These are phyloP conservation scores for Hippoglossus stenolepis DNA, from an alignment of 2,113 vertebrate species.

Conservation along the genomic window DNA sequence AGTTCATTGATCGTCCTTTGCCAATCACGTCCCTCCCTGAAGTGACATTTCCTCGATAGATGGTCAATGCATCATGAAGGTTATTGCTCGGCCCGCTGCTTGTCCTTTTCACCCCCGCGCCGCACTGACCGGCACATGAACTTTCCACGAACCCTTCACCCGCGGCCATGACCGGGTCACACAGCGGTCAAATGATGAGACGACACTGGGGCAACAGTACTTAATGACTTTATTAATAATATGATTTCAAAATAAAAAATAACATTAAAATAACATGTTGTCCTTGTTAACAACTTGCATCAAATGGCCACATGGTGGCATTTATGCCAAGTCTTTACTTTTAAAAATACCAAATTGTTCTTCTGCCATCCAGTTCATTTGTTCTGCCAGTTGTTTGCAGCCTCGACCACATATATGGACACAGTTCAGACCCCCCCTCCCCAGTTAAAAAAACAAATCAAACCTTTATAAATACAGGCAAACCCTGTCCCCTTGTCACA, in stretches of 20 bases:
- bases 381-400: slow-evolving; percentile 61
- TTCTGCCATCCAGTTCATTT: slow-evolving; percentile 75
- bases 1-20: slow-evolving; percentile 55
- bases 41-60: slow-evolving; percentile 43
- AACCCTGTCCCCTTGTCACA: slow-evolving; percentile 72
- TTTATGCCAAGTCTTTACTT: slow-evolving; percentile 78
- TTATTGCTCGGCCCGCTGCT: slow-evolving; percentile 23
- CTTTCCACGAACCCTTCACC: slow-evolving; percentile 47
- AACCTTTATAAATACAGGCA: slow-evolving; percentile 79
- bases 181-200: slow-evolving; percentile 45
- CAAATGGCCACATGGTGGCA: slow-evolving; percentile 86
- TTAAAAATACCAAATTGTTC: slow-evolving; percentile 80
- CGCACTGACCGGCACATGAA: slow-evolving; percentile 57
- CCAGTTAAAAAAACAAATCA: slow-evolving; percentile 26
- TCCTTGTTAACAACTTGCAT: slow-evolving; percentile 83
- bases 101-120: slow-evolving; percentile 73
- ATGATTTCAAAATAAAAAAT: slow-evolving; percentile 85
- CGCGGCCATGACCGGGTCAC: slow-evolving; percentile 50
- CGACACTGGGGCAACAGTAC: slow-evolving; percentile 74
- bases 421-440: slow-evolving; percentile 36
- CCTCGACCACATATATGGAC: slow-evolving; percentile 64
- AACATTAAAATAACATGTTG: slow-evolving; percentile 84
- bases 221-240: slow-evolving; percentile 88
- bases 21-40: slow-evolving; percentile 20
- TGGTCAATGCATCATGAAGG: slow-evolving; percentile 41